Conservation (phyloP, 1,140 invertebrate genomes). For the Anastrepha obliqua region DNA sequence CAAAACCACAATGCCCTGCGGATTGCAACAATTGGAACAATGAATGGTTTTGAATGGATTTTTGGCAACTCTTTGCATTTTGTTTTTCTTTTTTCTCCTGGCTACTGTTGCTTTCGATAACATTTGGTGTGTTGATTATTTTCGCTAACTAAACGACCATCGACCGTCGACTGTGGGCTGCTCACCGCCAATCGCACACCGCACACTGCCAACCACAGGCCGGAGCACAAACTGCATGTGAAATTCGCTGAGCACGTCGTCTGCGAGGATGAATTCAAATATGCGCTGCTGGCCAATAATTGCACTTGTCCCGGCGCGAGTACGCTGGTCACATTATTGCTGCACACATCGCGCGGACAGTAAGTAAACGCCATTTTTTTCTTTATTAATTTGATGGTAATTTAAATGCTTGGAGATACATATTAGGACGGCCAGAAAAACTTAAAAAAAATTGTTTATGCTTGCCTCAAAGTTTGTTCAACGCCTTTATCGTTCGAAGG, state of each 20-base stretch:
- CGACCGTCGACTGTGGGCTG: not conserved
- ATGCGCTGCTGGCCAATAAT: constrained; percentile 96
- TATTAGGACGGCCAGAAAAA: too few species aligned
- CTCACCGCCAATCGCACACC: not conserved
- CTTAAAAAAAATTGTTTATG: too few species aligned
- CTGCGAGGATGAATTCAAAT: constrained; percentile 98
- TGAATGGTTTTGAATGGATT: constrained; percentile 30
- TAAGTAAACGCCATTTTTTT: constrained; percentile 62
- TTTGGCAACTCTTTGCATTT: not conserved
- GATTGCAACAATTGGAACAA: constrained; percentile 16
- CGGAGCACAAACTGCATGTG: constrained; percentile 98
- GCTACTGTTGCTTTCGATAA: not conserved
- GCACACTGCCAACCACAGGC: constrained; percentile 75
- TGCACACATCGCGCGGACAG: constrained; percentile 97
- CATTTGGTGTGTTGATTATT: not conserved
- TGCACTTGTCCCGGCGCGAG: constrained; percentile 98
- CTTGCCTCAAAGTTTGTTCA: too few species aligned
- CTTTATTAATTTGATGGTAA: not conserved
- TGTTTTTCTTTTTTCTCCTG: not conserved
- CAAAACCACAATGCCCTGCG: not conserved
- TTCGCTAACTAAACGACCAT: not conserved
- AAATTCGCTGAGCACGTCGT: constrained; percentile 98
- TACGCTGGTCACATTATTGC: constrained; percentile 93
- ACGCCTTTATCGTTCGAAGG: too few species aligned
- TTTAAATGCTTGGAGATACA: not conserved